Conservation (phyloP, 2,113 vertebrate genomes). For the Caranx melampygus region DNA sequence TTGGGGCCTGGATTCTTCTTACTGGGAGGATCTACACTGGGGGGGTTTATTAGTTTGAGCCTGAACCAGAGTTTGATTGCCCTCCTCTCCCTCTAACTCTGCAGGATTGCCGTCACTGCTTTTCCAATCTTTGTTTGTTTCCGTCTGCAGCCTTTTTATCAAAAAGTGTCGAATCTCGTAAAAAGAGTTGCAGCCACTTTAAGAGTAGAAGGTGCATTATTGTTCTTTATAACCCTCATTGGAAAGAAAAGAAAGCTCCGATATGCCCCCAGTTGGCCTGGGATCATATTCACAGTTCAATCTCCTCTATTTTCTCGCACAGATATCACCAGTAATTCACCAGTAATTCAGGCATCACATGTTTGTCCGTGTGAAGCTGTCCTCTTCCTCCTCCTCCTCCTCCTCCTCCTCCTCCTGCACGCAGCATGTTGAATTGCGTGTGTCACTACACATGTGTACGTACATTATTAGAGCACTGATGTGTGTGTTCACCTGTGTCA, state of each 20-base stretch:
- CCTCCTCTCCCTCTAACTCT: neutral
- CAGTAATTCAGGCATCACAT: too few species aligned
- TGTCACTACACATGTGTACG: neutral
- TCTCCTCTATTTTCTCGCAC: neutral
- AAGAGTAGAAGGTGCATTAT: neutral
- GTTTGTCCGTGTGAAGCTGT: neutral
- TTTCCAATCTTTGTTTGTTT: neutral
- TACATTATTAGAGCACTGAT: too few species aligned
- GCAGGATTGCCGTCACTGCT: neutral
- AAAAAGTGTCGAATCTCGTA: neutral
- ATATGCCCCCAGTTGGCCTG: neutral
- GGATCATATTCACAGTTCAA: neutral
- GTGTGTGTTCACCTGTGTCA: conserved; percentile 40
- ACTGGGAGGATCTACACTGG: neutral
- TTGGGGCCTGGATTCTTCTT: neutral
- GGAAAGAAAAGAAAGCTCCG: neutral
- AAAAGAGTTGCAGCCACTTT: too few species aligned
- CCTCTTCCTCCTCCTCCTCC: neutral
- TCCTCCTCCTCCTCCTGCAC: neutral
- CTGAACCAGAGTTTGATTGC: neutral
- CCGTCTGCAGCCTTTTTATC: neutral
- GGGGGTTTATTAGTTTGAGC: neutral
- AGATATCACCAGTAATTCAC: neutral
- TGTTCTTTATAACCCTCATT: neutral
- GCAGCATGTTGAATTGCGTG: neutral